Evolutionary conservation across 2,888 invertebrate genomes (phyloP).

Genomic region (Camptogramma bilineatum): DNA sequence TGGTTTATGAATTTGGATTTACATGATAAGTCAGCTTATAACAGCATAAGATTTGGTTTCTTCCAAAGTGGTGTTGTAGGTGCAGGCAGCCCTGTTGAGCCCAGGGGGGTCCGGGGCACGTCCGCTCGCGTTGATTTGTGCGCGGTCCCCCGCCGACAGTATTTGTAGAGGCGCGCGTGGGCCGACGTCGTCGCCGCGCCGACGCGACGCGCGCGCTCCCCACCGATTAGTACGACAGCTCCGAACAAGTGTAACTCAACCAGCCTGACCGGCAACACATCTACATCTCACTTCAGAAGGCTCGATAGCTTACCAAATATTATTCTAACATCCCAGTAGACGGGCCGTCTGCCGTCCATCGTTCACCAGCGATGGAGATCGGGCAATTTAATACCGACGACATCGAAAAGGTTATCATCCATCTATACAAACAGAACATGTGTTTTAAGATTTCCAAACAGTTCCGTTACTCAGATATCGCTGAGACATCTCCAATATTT

Average conservation of each 20-base stretch:
- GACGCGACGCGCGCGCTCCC: slow-evolving; percentile 40
- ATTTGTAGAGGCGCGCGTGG: slow-evolving; percentile 76
- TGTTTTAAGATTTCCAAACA: slow-evolving; percentile 32
- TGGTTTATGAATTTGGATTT: not conserved
- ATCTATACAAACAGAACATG: slow-evolving; percentile 30
- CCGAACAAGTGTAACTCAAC: slow-evolving; percentile 26
- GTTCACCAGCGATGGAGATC: slow-evolving; percentile 25
- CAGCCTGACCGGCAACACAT: slow-evolving; percentile 9
- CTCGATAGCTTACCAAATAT: not conserved
- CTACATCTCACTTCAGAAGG: slow-evolving; percentile 11
- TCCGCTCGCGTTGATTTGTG: slow-evolving; percentile 80
- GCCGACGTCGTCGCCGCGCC: slow-evolving; percentile 46
- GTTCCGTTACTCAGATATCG: slow-evolving; percentile 36
- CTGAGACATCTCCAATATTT: slow-evolving; percentile 32
- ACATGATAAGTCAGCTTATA: not conserved
- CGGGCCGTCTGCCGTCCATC: slow-evolving; percentile 14
- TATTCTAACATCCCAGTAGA: not conserved
- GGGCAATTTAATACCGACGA: slow-evolving; percentile 22
- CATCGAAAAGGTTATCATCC: slow-evolving; percentile 29
- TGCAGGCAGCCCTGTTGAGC: slow-evolving; percentile 62
- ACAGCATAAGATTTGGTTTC: not conserved
- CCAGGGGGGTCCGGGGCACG: slow-evolving; percentile 71
- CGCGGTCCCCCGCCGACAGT: slow-evolving; percentile 79
- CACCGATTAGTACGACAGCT: slow-evolving; percentile 18
- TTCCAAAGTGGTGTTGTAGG: not conserved